These are phyloP conservation scores for Gryon sp. DNA, from an alignment of 1,140 invertebrate genomes.

Conservation along the genomic window DNA sequence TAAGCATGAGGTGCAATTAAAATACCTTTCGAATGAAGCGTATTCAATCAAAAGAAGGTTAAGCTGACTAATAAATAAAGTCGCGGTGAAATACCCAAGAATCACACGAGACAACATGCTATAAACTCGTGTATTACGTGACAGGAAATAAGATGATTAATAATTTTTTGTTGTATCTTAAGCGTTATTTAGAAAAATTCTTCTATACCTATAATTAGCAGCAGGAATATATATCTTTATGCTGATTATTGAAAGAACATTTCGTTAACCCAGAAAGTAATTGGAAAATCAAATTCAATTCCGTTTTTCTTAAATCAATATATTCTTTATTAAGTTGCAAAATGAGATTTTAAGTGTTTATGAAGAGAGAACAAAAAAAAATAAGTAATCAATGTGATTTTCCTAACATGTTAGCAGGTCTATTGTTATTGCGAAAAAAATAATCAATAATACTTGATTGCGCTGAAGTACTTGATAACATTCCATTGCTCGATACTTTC, in stretches of 20 bases:
- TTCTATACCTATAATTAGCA: background rate
- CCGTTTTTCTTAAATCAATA: no score
- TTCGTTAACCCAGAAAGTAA: no score
- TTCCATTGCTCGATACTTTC: slow-evolving; percentile 4
- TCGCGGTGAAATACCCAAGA: slow-evolving; percentile 39
- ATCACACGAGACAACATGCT: slow-evolving; percentile 20
- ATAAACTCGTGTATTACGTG: slow-evolving; percentile 12
- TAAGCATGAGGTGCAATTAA: slow-evolving; percentile 73
- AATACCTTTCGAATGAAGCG: slow-evolving; percentile 72
- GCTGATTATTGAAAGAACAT: no score
- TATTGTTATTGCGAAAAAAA: slow-evolving; percentile 5
- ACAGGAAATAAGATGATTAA: slow-evolving; percentile 22
- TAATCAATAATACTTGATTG: background rate
- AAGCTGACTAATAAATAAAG: slow-evolving; percentile 52
- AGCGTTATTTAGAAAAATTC: background rate
- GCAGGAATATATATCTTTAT: background rate
- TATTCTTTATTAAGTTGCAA: no score
- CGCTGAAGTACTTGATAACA: slow-evolving; percentile 9
- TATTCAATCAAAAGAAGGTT: slow-evolving; percentile 66
- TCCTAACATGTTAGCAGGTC: background rate
- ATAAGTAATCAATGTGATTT: no score
- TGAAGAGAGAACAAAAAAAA: no score
- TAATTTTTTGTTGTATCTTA: slow-evolving; percentile 16
- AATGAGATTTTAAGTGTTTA: no score
- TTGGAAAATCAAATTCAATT: no score